phyloP scores from a whole-genome alignment of 2,113 vertebrate species.

The Poicephalus gulielmi region DNA sequence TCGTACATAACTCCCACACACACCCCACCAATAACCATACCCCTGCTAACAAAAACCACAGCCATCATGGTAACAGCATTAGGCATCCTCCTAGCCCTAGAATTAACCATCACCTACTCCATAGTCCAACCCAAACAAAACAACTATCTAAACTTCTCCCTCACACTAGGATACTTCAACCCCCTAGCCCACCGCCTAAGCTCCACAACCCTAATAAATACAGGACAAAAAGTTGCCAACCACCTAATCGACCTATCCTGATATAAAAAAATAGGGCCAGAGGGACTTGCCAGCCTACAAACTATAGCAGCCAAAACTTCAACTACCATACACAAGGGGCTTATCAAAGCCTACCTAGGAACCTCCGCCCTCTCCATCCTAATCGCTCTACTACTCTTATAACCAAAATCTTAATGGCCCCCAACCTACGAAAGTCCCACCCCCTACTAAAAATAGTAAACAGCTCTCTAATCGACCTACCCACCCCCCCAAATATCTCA shows the following conservation, averaged over 20 bases:
- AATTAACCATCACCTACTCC: neutral
- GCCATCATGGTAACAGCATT: accelerated
- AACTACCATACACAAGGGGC: too few species aligned
- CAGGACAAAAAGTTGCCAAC: too few species aligned
- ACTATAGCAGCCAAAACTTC: too few species aligned
- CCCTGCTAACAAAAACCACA: accelerated
- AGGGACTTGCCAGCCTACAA: too few species aligned
- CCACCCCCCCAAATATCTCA: neutral
- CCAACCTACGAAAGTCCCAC: neutral
- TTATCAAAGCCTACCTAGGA: too few species aligned
- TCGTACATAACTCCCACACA: neutral
- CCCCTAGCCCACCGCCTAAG: too few species aligned
- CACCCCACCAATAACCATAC: neutral
- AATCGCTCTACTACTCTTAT: too few species aligned
- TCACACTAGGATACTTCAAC: too few species aligned
- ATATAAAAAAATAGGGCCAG: too few species aligned
- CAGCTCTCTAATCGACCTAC: neutral
- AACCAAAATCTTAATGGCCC: neutral
- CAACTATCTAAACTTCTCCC: neutral
- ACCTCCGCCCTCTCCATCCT: too few species aligned
- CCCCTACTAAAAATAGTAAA: neutral
- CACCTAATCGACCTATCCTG: too few species aligned
- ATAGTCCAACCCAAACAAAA: neutral
- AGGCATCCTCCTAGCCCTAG: neutral
- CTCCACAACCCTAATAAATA: too few species aligned